phyloP scores from a whole-genome alignment of 2,888 invertebrate species.

The Lochmaea crataegi region DNA sequence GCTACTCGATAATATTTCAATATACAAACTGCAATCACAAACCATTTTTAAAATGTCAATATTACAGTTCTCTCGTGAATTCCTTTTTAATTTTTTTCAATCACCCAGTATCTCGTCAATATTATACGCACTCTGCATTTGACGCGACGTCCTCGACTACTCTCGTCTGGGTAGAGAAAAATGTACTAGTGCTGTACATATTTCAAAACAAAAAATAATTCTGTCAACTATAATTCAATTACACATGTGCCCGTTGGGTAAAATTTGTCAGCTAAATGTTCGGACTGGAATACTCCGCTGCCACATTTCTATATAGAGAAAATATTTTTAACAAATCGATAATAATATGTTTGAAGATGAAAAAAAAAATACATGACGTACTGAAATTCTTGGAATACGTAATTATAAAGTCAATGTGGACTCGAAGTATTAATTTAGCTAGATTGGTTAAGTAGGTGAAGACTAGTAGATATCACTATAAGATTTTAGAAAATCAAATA shows the following conservation, averaged over 20 bases:
- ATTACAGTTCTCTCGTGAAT: too few relatives aligned
- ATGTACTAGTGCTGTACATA: not conserved
- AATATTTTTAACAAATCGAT: not conserved
- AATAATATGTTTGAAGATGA: not conserved
- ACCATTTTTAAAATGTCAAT: too few relatives aligned
- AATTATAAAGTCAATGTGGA: too few relatives aligned
- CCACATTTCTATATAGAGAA: not conserved
- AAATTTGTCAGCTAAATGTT: slow-evolving; percentile 3
- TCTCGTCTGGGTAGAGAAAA: not conserved
- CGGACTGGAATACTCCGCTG: not conserved
- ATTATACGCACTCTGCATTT: not conserved
- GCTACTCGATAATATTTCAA: too few relatives aligned
- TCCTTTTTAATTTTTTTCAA: not conserved
- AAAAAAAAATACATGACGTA: too few relatives aligned
- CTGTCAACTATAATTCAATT: slow-evolving; percentile 5
- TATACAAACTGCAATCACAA: too few relatives aligned
- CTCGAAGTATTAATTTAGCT: too few relatives aligned
- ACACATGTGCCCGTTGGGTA: not conserved
- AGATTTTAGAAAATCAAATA: too few relatives aligned
- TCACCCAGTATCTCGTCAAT: not conserved
- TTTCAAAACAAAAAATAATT: slow-evolving; percentile 6
- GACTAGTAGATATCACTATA: too few relatives aligned
- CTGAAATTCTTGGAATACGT: too few relatives aligned
- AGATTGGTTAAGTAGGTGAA: too few relatives aligned
- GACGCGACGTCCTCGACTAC: not conserved